Evolutionary conservation across 92 coral and sea anemone species (phyloP).

Genomic region (Galaxea fascicularis): DNA sequence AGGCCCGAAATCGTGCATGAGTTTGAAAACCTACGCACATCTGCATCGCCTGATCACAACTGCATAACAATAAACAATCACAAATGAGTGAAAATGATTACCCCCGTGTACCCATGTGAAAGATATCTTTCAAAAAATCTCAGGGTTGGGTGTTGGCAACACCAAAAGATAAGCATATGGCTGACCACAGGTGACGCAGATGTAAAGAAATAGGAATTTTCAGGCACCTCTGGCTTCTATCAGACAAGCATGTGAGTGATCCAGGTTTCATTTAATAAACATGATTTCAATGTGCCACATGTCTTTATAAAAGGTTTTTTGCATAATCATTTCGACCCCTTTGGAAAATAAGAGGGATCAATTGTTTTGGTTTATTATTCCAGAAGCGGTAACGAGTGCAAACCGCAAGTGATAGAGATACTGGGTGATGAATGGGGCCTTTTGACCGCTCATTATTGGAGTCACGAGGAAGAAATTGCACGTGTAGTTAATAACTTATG

Average conservation of each 20-base stretch:
- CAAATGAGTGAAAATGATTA: slow-evolving; percentile 36
- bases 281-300: slow-evolving; percentile 81
- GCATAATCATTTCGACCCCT: slow-evolving; percentile 85
- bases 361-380: slow-evolving; percentile 79
- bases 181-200: slow-evolving; percentile 23
- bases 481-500: slow-evolving; percentile 49
- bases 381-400: slow-evolving; percentile 56
- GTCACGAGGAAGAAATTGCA: slow-evolving; percentile 31
- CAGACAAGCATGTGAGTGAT: slow-evolving; percentile 40
- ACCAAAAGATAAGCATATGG: slow-evolving; percentile 26
- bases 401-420: slow-evolving; percentile 71
- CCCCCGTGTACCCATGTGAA: slow-evolving; percentile 37
- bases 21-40: slow-evolving; percentile 56
- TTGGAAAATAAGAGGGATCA: slow-evolving; percentile 72
- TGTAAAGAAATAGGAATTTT: not conserved
- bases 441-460: slow-evolving; percentile 40
- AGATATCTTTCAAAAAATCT: slow-evolving; percentile 33
- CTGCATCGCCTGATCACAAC: slow-evolving; percentile 81
- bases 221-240: not conserved
- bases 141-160: slow-evolving; percentile 29
- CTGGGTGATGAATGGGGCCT: slow-evolving; percentile 60
- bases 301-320: slow-evolving; percentile 82
- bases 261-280: slow-evolving; percentile 66
- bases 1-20: not conserved
- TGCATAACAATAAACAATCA: slow-evolving; percentile 85